Evolutionary conservation across 2,797 vertebrate species (phyloP).

Genomic region (Mionectes olivaceus): DNA sequence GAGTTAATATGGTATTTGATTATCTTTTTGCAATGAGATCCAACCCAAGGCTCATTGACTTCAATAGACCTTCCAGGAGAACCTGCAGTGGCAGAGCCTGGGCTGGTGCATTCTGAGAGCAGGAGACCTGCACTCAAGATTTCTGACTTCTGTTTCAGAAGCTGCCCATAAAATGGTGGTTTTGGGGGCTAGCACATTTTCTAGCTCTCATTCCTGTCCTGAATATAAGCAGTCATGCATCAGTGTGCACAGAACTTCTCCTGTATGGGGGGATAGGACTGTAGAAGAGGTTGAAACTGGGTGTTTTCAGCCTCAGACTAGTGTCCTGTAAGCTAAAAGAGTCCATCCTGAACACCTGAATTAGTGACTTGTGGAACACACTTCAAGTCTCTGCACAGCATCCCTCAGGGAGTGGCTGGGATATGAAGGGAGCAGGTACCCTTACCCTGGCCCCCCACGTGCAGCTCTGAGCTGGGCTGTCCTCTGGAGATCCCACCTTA

Average conservation of each 20-base stretch:
- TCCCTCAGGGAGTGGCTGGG: neutral
- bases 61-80: conserved; percentile 47
- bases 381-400: neutral
- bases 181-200: neutral
- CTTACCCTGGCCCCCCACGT: neutral
- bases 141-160: conserved; percentile 19
- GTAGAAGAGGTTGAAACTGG: neutral
- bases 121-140: neutral
- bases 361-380: neutral
- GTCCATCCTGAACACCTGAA: neutral
- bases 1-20: conserved; percentile 63
- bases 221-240: neutral
- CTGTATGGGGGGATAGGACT: neutral
- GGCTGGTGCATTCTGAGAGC: neutral
- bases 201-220: neutral
- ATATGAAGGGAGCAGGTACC: neutral
- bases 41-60: conserved; percentile 62
- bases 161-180: neutral
- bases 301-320: neutral
- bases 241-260: neutral
- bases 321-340: neutral
- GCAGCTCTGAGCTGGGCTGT: neutral
- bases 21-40: conserved; percentile 60
- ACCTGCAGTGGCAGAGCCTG: neutral
- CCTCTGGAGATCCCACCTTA: neutral